Conservation (phyloP, 2,113 vertebrate genomes). For the Scopus umbretta region DNA sequence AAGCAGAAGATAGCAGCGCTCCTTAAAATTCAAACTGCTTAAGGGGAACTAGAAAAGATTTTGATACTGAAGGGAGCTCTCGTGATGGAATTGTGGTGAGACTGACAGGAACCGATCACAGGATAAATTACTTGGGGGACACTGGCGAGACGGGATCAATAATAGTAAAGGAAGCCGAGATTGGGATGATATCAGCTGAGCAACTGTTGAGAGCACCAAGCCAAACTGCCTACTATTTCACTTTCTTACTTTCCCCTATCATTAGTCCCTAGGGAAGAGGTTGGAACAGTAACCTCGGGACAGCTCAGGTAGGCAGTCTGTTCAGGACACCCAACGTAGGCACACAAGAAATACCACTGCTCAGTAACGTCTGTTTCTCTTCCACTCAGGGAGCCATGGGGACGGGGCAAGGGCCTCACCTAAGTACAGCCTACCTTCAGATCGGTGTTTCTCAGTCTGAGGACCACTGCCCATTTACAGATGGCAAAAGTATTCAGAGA, state of each 20-base stretch:
- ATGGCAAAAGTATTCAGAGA: neutral
- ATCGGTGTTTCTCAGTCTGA: accelerated
- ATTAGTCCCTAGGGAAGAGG: neutral
- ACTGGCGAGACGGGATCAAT: neutral
- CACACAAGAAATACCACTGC: neutral
- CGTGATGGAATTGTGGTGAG: neutral
- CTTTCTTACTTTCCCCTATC: neutral
- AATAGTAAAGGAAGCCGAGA: neutral
- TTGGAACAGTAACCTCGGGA: neutral
- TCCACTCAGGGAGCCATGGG: neutral
- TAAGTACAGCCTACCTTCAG: neutral
- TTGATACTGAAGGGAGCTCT: neutral
- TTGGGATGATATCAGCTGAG: neutral
- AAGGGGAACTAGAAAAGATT: neutral
- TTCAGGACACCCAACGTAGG: neutral
- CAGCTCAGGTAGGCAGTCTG: neutral
- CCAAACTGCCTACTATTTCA: neutral
- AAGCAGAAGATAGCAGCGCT: neutral
- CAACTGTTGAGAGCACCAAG: neutral
- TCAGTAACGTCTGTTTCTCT: neutral
- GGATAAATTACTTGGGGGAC: neutral
- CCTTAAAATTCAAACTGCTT: neutral
- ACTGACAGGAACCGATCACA: neutral
- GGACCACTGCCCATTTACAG: neutral
- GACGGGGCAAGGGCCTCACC: neutral